Base-by-base conservation (phyloP, 2,113 vertebrate genomes). In the Ctenomys sociabilis region DNA sequence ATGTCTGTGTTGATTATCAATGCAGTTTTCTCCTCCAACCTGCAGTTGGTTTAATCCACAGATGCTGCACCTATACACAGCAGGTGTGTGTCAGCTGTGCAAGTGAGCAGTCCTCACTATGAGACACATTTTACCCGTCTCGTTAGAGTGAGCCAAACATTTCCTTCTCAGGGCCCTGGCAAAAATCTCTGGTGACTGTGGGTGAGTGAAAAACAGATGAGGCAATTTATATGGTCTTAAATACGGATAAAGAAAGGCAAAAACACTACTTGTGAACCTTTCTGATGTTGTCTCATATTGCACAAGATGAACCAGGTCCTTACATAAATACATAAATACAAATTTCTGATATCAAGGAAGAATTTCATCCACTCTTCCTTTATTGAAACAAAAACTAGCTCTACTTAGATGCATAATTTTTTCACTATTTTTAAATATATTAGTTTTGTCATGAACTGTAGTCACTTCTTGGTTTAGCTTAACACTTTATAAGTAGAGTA, bases 401-500 rank as follows among this genome's bases (percentile, higher is more conserved):
- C 78, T 75, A 92, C 93, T 97, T 93, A 70, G 57, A 89, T 13
- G 22, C 91, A 49, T 77, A 96, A 81, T 30, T 85, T 43, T 32
- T 28, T 28, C 6, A 35, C n/a, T 78, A 78, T 43, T 95, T 40
- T 52, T 52, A 83, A 43, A 21, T 19, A 49, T 26, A 86, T 24
- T 72, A 61, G 80, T 61, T 95, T n/a, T 94, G 40, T 54, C 64
- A 24, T n/a, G 75, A 87, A 84, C n/a, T 35, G 21, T 77, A 86
- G 43, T 72, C 11, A 92, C 32, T 90, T 95, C 57, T 77, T 10
- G 85, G 88, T 61, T 85, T 89, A 43, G 68, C 49, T 64, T 57
- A 88, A 43, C 77, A 32, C 87, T 96, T 72, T 64, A 37, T 26
- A 86, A 37, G n/a, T 49, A 59, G 57, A 82, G 37, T 70, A 26